Base-by-base conservation (phyloP, 2,888 invertebrate species). In the Chaetogeoica ovagalla region DNA sequence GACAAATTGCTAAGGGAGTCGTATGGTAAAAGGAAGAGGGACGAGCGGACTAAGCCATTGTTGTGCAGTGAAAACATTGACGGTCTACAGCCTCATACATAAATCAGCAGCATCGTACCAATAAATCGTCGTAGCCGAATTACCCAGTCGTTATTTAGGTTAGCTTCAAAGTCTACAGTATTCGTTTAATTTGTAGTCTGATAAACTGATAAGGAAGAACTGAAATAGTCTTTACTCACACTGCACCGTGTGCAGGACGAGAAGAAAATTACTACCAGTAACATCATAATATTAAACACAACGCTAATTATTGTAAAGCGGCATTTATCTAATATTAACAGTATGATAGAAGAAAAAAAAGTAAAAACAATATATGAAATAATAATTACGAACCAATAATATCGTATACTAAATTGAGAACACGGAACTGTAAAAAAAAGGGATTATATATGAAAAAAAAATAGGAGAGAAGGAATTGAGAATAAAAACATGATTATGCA, bases 111-210 rank as follows among this genome's bases (percentile, higher is more conserved):
- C 71, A 55, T 55, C 63, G 62, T 57, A 63, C 71, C 79, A 60
- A 79, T 79, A 79, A 79, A 79, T 79, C 79, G 79, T 79, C 63
- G 37, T 43, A 13, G 62, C 70, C 55, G 19, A 63, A 70, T 71
- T 71, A 79, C 79, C 63, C 79, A 57, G 79, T 71, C 63, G 63
- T 79, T 79, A 79, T 79, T 79, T 63, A 79, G 71, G 63, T 71
- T 71, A 71, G 79, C 71, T 79, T 65, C 71, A 23, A 79, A 71
- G 63, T 57, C 63, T 77, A 39, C 65, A n/a, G n/a, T 19, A 19
- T 19, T 39, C 65, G 65, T 71, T 79, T 71, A 79, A 79, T 71
- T 79, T 63, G 79, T 63, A 71, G 48, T n/a, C 43, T 30, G 55
- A 79, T 79, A 52, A 30, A 71, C 63, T 79, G 71, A 79, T 79